These are phyloP conservation scores for Lepidotrigona ventralis DNA, from an alignment of 1,140 invertebrate genomes.

Conservation along the genomic window DNA sequence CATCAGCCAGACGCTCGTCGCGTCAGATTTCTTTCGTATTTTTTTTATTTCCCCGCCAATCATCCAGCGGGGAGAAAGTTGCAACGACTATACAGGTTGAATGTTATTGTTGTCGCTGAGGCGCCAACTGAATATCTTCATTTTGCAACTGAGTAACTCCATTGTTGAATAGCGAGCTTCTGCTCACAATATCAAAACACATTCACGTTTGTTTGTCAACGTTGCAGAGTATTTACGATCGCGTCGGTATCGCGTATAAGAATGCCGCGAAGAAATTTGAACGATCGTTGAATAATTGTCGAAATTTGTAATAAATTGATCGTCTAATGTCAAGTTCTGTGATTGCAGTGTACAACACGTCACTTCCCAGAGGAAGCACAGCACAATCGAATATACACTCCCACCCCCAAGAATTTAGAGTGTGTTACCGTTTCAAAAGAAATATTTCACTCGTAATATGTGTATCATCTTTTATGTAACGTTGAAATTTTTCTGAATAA, in stretches of 20 bases:
- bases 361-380: too few species aligned
- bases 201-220: constrained; percentile 16
- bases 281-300: background rate
- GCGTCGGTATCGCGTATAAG: background rate
- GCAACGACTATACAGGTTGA: background rate
- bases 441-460: too few species aligned
- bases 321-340: too few species aligned
- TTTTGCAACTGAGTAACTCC: constrained; percentile 30
- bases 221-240: background rate
- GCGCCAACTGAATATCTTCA: constrained; percentile 15
- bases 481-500: too few species aligned
- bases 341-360: too few species aligned
- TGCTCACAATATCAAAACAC: constrained; percentile 21
- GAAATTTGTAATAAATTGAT: too few species aligned
- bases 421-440: too few species aligned
- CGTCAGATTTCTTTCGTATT: constrained; percentile 3
- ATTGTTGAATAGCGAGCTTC: background rate
- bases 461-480: too few species aligned
- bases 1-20: constrained; percentile 27
- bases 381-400: too few species aligned
- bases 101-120: constrained; percentile 29
- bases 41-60: background rate
- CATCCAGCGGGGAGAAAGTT: background rate
- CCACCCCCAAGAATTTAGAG: too few species aligned
- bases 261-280: background rate